These are phyloP conservation scores for Protonibea diacanthus DNA, from an alignment of 2,797 vertebrate genomes.

Conservation along the genomic window DNA sequence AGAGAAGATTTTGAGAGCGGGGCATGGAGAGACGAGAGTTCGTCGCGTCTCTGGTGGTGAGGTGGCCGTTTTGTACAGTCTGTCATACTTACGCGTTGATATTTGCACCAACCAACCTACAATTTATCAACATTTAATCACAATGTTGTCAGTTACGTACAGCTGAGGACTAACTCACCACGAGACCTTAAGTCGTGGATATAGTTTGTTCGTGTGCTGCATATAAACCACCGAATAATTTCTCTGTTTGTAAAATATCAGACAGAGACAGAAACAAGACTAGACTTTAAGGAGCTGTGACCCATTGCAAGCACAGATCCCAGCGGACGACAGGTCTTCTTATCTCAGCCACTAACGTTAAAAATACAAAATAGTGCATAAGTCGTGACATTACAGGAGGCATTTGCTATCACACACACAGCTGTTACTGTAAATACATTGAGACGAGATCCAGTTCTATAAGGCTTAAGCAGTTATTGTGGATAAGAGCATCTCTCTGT, in stretches of 20 bases:
- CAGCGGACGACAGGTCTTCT: background rate
- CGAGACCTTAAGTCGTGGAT: background rate
- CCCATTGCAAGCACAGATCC: no score
- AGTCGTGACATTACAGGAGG: background rate
- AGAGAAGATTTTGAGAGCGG: background rate
- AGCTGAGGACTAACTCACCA: no score
- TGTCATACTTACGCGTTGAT: accelerated
- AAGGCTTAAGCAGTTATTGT: background rate
- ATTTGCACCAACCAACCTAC: background rate
- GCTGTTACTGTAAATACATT: background rate
- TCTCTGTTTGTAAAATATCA: no score
- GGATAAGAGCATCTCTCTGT: background rate
- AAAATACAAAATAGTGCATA: background rate
- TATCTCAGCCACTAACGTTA: background rate
- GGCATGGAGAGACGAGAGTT: slow-evolving; percentile 83
- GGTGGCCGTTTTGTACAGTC: background rate
- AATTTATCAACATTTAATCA: background rate
- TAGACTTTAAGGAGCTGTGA: background rate
- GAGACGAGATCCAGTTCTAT: background rate
- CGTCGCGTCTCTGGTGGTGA: slow-evolving; percentile 84
- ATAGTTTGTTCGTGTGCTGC: background rate
- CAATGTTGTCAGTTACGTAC: background rate
- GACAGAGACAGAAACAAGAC: background rate
- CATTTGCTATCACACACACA: background rate
- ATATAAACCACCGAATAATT: accelerated